A percentile compares a stretch with the other conserved stretches of the same genome.
Evolutionary conservation across 64 coral and sea anemone species (phyloP).

Genomic region (Acropora tenuis): DNA sequence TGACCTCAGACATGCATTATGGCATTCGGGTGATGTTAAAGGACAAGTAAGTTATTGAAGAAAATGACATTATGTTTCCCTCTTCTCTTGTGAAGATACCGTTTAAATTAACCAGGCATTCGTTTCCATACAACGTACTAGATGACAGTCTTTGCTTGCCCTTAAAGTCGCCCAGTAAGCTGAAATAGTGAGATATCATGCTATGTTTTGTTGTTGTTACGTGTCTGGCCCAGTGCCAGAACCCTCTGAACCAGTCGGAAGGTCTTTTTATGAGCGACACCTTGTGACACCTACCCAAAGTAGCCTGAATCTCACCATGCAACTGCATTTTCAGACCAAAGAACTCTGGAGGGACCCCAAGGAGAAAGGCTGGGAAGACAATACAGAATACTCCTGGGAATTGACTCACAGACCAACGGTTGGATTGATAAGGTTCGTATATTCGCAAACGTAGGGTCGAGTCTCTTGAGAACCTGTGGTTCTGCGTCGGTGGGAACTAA

Average conservation of each 20-base stretch:
- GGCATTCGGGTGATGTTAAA: slow-evolving; percentile 60
- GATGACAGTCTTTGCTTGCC: not conserved
- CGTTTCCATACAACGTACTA: too few relatives aligned
- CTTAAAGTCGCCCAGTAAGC: too few relatives aligned
- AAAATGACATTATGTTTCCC: not conserved
- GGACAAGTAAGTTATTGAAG: slow-evolving; percentile 37
- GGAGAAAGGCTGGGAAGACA: slow-evolving; percentile 46
- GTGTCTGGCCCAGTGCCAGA: too few relatives aligned
- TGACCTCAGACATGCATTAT: slow-evolving; percentile 66
- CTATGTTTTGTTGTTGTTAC: too few relatives aligned
- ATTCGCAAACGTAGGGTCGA: too few relatives aligned
- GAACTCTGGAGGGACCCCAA: slow-evolving; percentile 58
- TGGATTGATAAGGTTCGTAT: slow-evolving; percentile 64
- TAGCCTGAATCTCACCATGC: too few relatives aligned
- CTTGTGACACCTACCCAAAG: too few relatives aligned
- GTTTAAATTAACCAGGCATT: not conserved
- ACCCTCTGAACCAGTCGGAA: too few relatives aligned
- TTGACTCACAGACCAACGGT: slow-evolving; percentile 45
- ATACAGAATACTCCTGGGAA: slow-evolving; percentile 55
- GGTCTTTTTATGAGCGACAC: too few relatives aligned
- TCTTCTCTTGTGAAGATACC: not conserved
- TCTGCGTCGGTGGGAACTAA: too few relatives aligned
- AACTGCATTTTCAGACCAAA: slow-evolving; percentile 32
- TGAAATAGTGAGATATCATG: too few relatives aligned
- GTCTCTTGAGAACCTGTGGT: too few relatives aligned